phyloP scores from a whole-genome alignment of 2,888 invertebrate species.

The Xanthia togata region DNA sequence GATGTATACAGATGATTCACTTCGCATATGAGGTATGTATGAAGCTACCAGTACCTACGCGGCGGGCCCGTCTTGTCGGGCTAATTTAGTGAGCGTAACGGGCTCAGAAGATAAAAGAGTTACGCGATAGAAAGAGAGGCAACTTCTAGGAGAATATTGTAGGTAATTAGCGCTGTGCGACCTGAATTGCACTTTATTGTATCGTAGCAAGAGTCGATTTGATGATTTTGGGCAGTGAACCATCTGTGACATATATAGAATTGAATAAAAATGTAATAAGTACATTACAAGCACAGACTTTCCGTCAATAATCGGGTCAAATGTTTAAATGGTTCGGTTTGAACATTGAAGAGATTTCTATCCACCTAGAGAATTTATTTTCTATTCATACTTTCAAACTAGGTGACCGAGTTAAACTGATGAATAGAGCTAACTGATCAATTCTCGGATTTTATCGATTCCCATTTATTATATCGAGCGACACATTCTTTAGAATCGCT shows the following conservation, averaged over 20 bases:
- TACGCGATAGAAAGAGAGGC: no score
- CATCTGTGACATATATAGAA: background rate
- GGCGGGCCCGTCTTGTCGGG: no score
- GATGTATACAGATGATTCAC: no score
- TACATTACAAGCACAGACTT: background rate
- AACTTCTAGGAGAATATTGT: no score
- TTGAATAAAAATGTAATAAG: background rate
- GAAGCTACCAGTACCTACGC: no score
- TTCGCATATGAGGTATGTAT: no score
- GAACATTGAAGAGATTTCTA: background rate
- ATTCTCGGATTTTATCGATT: slow-evolving; percentile 34
- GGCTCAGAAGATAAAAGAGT: no score
- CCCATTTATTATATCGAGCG: slow-evolving; percentile 2
- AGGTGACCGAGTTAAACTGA: slow-evolving; percentile 18
- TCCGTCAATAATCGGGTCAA: background rate
- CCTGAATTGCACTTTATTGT: no score
- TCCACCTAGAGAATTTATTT: background rate
- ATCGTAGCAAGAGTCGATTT: no score
- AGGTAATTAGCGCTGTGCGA: no score
- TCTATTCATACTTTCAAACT: slow-evolving; percentile 6
- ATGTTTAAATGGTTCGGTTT: background rate
- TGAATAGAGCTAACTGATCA: slow-evolving; percentile 1
- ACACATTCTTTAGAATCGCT: background rate
- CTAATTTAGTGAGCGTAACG: no score
- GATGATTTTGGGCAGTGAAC: no score